Evolutionary conservation across 1,140 invertebrate genomes (phyloP).

Genomic region (Tetraneura akinire): DNA sequence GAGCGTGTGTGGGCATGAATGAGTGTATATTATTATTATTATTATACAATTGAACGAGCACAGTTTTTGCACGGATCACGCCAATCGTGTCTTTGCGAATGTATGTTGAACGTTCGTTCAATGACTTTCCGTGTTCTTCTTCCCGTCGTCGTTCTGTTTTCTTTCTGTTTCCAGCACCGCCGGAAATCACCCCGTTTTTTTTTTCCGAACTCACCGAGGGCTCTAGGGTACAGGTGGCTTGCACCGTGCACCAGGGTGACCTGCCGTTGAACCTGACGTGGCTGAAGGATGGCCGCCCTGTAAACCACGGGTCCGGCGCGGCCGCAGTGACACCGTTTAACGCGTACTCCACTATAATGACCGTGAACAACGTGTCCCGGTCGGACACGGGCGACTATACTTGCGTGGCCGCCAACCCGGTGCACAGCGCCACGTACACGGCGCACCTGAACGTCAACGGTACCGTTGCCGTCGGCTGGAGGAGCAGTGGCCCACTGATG

Average conservation of each 20-base stretch:
- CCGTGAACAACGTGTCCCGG: slow-evolving; percentile 82
- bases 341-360: slow-evolving; percentile 68
- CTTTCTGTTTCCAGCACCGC: slow-evolving; percentile 50
- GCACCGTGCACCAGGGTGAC: slow-evolving; percentile 71
- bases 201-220: slow-evolving; percentile 64
- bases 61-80: no score
- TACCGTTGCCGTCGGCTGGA: slow-evolving; percentile 53
- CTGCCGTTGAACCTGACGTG: slow-evolving; percentile 68
- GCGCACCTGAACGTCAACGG: slow-evolving; percentile 67
- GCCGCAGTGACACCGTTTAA: slow-evolving; percentile 55
- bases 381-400: slow-evolving; percentile 63
- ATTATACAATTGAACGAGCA: no score
- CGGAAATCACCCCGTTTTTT: slow-evolving; percentile 58
- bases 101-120: not conserved
- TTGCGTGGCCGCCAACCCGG: slow-evolving; percentile 65
- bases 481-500: not conserved
- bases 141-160: slow-evolving; percentile 25
- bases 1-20: no score
- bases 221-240: slow-evolving; percentile 64
- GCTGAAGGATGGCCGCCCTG: slow-evolving; percentile 65
- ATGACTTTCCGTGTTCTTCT: not conserved
- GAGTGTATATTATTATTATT: no score
- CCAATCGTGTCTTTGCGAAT: no score
- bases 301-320: slow-evolving; percentile 57
- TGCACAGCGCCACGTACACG: slow-evolving; percentile 66